phyloP scores from a whole-genome alignment of 2,113 vertebrate species.

The Antigone vipio region DNA sequence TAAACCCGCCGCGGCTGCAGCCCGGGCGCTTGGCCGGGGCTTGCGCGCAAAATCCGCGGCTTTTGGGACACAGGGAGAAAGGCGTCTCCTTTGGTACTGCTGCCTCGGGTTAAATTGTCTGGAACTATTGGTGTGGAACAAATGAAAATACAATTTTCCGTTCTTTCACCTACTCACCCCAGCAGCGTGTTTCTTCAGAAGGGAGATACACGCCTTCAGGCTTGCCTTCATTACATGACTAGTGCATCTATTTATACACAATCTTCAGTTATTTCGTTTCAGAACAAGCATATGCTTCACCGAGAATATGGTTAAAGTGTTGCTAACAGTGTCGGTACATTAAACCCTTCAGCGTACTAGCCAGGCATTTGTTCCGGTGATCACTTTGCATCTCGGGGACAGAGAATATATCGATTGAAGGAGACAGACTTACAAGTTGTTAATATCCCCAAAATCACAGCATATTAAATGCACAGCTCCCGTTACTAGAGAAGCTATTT shows the following conservation, averaged over 20 bases:
- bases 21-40: neutral
- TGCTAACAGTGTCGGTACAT: accelerated
- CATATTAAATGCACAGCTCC: neutral
- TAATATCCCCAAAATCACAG: neutral
- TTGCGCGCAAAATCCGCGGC: no score
- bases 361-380: neutral
- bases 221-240: accelerated
- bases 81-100: neutral
- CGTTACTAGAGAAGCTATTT: neutral
- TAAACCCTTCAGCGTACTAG: accelerated
- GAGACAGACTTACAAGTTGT: neutral
- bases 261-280: neutral
- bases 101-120: no score
- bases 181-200: neutral
- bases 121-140: neutral
- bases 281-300: neutral
- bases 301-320: accelerated
- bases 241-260: accelerated
- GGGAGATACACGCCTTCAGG: neutral
- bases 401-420: neutral
- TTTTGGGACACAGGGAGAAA: accelerated
- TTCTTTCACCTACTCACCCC: neutral
- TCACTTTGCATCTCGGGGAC: neutral
- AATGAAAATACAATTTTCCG: accelerated
- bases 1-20: accelerated